Percentiles rank a stretch among this genome's conserved stretches.
These are phyloP conservation scores for Campoletis sonorensis DNA, from an alignment of 1,140 invertebrate species.

Conservation along the genomic window DNA sequence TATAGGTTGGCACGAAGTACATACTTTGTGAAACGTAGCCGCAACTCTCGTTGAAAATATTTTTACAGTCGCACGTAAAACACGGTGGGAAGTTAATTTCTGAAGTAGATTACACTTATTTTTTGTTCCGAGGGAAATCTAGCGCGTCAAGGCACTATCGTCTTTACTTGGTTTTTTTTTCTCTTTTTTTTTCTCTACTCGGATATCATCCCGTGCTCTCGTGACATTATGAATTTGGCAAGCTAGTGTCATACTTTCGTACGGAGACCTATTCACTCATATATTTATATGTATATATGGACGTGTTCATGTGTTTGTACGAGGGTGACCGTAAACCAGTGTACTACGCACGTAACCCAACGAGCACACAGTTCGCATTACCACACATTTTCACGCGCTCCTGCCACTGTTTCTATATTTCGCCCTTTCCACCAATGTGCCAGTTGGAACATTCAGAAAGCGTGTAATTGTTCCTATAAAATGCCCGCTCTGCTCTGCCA, in stretches of 20 bases:
- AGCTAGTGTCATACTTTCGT: not conserved
- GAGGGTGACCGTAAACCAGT: not conserved
- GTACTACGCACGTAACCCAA: not conserved
- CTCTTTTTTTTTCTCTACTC: not conserved
- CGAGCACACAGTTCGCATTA: not conserved
- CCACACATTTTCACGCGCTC: slow-evolving; percentile 16
- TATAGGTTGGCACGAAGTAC: too few relatives aligned
- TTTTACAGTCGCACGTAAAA: too few relatives aligned
- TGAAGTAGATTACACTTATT: not conserved
- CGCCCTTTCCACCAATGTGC: slow-evolving; percentile 24
- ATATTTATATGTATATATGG: not conserved
- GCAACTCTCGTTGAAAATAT: too few relatives aligned
- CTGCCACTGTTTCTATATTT: not conserved
- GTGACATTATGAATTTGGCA: slow-evolving; percentile 20
- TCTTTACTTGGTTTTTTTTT: not conserved
- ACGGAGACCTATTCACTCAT: not conserved
- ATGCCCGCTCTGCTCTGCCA: slow-evolving; percentile 29
- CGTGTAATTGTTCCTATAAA: slow-evolving; percentile 51
- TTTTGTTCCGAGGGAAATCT: not conserved
- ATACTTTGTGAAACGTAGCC: too few relatives aligned
- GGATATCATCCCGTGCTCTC: not conserved
- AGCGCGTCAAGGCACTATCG: not conserved
- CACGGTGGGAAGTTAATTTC: not conserved
- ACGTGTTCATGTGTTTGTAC: not conserved
- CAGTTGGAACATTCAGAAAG: slow-evolving; percentile 48